Evolutionary conservation across 2,797 vertebrate genomes (phyloP).

Genomic region (Muscicapa comitata): DNA sequence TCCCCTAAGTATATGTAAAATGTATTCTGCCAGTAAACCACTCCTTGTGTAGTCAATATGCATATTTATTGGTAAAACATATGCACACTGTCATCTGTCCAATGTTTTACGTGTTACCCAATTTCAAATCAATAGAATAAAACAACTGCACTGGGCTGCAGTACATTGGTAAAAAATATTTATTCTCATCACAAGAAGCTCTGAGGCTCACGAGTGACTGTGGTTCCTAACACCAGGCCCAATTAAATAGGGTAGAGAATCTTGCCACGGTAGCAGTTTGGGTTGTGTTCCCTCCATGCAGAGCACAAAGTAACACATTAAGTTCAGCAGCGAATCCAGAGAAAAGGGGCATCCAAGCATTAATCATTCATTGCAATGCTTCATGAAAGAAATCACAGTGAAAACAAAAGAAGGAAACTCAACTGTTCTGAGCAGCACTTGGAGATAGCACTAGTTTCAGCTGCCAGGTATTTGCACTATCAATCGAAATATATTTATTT

Average conservation of each 20-base stretch:
- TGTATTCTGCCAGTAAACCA: not conserved
- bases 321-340: not conserved
- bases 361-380: constrained; percentile 24
- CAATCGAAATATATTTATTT: constrained; percentile 50
- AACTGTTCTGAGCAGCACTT: constrained; percentile 12
- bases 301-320: not conserved
- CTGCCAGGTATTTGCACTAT: constrained; percentile 45
- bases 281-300: not conserved
- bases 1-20: constrained; percentile 30
- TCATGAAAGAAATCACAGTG: not conserved
- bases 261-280: not conserved
- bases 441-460: not conserved
- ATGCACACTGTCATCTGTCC: constrained; percentile 13
- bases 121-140: constrained; percentile 2
- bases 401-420: constrained; percentile 31
- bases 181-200: not conserved
- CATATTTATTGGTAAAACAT: constrained; percentile 45
- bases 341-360: constrained; percentile 30
- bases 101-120: not conserved
- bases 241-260: not conserved
- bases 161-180: not conserved
- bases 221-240: not conserved
- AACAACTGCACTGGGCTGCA: not conserved
- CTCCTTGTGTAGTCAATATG: constrained; percentile 1
- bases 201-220: not conserved